Conservation (phyloP, 2,888 invertebrate genomes). For the Sturmia bella region DNA sequence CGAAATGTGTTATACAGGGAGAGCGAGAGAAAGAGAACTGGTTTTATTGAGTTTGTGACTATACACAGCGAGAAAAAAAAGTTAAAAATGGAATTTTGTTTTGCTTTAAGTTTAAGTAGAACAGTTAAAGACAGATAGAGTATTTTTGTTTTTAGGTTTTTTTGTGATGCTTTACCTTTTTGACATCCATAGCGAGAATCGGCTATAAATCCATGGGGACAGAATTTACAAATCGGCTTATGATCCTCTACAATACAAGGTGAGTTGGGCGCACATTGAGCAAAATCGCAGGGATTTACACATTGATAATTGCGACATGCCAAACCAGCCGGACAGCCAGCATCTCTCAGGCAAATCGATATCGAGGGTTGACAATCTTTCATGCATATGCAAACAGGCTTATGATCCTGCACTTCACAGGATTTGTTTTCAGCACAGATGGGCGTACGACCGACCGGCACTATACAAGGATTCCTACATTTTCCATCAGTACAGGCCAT, state of each 20-base stretch:
- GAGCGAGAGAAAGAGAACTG: conserved; percentile 13
- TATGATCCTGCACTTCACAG: conserved; percentile 94
- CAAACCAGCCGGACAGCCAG: conserved; percentile 91
- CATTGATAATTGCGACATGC: conserved; percentile 95
- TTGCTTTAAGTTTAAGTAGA: conserved; percentile 55
- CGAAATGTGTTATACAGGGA: conserved; percentile 15
- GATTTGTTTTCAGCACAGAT: conserved; percentile 91
- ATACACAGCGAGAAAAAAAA: conserved; percentile 64
- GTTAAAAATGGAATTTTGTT: conserved; percentile 64
- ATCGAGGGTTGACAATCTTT: conserved; percentile 92
- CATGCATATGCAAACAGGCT: conserved; percentile 92
- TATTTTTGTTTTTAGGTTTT: conserved; percentile 64
- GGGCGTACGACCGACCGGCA: conserved; percentile 83
- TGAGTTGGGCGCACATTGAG: conserved; percentile 91
- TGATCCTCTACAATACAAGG: conserved; percentile 97
- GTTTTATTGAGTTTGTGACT: conserved; percentile 59
- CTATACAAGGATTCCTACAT: conserved; percentile 93
- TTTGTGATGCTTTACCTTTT: conserved; percentile 90
- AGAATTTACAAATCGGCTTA: conserved; percentile 97
- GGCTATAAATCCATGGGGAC: conserved; percentile 95
- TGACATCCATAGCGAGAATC: conserved; percentile 96
- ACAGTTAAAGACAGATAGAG: conserved; percentile 74
- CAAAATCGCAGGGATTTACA: conserved; percentile 93
- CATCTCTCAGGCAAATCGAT: conserved; percentile 94
- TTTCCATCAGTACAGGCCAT: conserved; percentile 91